Evolutionary conservation across 2,797 vertebrate genomes (phyloP), one percentile per base, ranked within the genome.

Genomic region (Myotis daubentonii): DNA sequence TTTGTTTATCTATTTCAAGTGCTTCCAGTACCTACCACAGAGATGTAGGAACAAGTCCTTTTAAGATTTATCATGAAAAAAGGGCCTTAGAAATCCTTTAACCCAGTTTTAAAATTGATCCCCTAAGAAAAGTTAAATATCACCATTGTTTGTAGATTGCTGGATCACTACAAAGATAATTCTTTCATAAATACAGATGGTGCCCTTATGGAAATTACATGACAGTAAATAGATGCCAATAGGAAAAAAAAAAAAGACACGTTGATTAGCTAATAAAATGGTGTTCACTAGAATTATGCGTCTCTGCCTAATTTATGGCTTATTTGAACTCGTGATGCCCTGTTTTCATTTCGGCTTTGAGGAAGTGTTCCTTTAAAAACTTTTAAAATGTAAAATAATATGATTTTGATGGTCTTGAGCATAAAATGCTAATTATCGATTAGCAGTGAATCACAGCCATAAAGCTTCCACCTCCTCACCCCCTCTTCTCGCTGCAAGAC

Each of bases 181-280:
- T 98, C 98, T 98, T 98, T 98, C 98, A 98, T 98, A 98, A 98
- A 98, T 98, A 98, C 98, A 98, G 98, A 98, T 98, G 98, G 98
- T 97, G 96, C 97, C 97, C 97, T 98, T 98, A 98, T 98, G 98
- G 98, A 98, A 98, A 98, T 98, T 98, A 97, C 97, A 98, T 96
- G 98, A 97, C 97, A 98, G 98, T 96, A 98, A 98, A 97, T 98
- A 98, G 98, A 98, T 98, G 98, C 97, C 97, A 97, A 97, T 95
- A 97, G 97, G 97, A 51, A 49, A 94, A 74, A 83, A 94, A 74
- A 83, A 96, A 80, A 98, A 96, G 97, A 97, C 97, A 97, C 80
- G 95, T 97, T 98, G 98, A 98, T 98, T 98, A 98, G 97, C 97
- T 98, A 97, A 98, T 98, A 98, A 98, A 98, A 98, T 93, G 95